Conservation (phyloP, 2,797 vertebrate species). For the Salmo trutta region DNA sequence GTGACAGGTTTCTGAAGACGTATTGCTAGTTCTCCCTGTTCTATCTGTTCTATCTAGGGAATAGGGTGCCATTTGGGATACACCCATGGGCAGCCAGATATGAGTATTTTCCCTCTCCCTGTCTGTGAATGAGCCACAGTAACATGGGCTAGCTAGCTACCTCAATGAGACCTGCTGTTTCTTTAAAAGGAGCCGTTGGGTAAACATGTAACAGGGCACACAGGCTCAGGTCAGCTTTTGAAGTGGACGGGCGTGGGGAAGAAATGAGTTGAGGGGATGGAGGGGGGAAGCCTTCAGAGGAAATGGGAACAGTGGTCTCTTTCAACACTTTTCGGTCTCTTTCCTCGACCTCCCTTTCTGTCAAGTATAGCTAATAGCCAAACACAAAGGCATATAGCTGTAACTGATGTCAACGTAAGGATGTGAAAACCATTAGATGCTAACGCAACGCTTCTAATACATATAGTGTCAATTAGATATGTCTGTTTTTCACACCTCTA, state of each 20-base stretch:
- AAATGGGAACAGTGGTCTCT: conserved; percentile 75
- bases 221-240: conserved; percentile 73
- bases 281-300: conserved; percentile 67
- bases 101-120: conserved; percentile 29
- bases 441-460: neutral
- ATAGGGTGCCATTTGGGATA: neutral
- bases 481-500: neutral
- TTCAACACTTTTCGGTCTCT: conserved; percentile 62
- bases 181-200: conserved; percentile 77
- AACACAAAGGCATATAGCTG: conserved; percentile 29
- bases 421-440: neutral
- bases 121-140: conserved; percentile 55
- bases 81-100: conserved; percentile 39
- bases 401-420: neutral
- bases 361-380: conserved; percentile 50
- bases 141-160: conserved; percentile 40
- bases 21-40: neutral
- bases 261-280: conserved; percentile 55
- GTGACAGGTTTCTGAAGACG: conserved; percentile 1
- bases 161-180: conserved; percentile 71
- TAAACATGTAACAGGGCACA: conserved; percentile 74
- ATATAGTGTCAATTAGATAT: too few relatives aligned
- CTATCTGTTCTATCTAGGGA: neutral
- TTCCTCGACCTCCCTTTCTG: conserved; percentile 61
- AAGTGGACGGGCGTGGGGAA: conserved; percentile 69